Percentiles rank a stretch among this genome's conserved stretches.
phyloP scores from a whole-genome alignment of 1,140 invertebrate species.

The Ericerus pela region DNA sequence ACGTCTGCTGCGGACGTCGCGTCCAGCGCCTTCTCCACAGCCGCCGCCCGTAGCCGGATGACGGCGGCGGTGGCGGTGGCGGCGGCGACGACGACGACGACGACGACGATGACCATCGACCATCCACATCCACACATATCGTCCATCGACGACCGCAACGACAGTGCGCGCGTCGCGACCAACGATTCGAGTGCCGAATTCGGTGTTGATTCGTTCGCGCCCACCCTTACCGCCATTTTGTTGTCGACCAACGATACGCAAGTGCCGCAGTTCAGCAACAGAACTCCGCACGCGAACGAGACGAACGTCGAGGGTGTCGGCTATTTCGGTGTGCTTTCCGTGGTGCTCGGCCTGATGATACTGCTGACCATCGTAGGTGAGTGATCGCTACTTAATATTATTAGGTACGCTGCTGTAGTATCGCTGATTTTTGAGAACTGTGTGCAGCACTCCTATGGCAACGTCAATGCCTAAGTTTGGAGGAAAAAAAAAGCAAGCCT shows the following conservation, averaged over 20 bases:
- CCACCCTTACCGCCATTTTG: background rate
- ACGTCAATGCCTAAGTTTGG: too few species aligned
- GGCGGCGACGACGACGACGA: too few species aligned
- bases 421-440: too few species aligned
- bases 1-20: too few species aligned
- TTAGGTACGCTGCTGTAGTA: too few species aligned
- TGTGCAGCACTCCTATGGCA: too few species aligned
- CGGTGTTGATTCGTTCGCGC: background rate
- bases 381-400: background rate
- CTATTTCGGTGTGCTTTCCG: background rate
- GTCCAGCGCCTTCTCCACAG: too few species aligned
- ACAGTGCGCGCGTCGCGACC: background rate
- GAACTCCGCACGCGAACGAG: background rate
- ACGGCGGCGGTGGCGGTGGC: too few species aligned
- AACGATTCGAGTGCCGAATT: background rate
- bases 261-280: background rate
- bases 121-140: background rate
- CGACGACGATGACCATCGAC: background rate
- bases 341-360: background rate
- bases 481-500: too few species aligned
- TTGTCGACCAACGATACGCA: slow-evolving; percentile 5
- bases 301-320: background rate
- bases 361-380: slow-evolving; percentile 2
- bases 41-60: too few species aligned
- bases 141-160: background rate